Evolutionary conservation across 2,113 vertebrate genomes (phyloP), one percentile per base, ranked within the genome.

Genomic region (Chionodraco myersi): DNA sequence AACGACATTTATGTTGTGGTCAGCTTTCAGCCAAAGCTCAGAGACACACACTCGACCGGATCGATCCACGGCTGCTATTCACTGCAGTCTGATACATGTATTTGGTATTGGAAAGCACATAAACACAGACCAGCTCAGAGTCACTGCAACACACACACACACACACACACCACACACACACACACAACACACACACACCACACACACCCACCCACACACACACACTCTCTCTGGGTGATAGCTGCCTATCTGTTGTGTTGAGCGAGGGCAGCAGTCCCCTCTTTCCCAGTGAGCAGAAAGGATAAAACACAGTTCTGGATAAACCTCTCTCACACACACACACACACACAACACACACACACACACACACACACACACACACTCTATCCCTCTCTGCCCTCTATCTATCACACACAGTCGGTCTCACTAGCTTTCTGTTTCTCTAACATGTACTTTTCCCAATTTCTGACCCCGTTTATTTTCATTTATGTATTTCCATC

Each of bases 251-350:
- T 87, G 75, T 66, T 76, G 65, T 83, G 74, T 68, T 73, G 73
- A 78, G 79, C 74, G 36, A 61, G 59, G 63, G 75, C 69, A 72
- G 77, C 65, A 82, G 82, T 70, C 16, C 41, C 58, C 10, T 69
- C 54, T 61, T 59, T 77, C 57, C 82, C 83, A 80, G 75, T 86
- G 72, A 86, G 74, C 73, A 69, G 52, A 75, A 60, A 89, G 86
- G 88, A 88, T 86, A 91, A 88, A 88, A 86, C 84, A 86, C 52
- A 65, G 67, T 76, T 62, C 61, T 78, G 83, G 81, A 80, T 87
- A 80, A 86, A 89, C 79, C 80, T 75, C 77, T 84, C 81, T 75
- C 54, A 57, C 54, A 56, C 53, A 34, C 52, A 70, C 52, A 52
- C 72, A 62, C 56, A 62, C 49, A 68, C 65, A 75, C 47, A 56